Percentiles rank a stretch among this genome's conserved stretches.
These are phyloP conservation scores for Rhagologus leucostigma DNA, from an alignment of 2,113 vertebrate species.

Conservation along the genomic window DNA sequence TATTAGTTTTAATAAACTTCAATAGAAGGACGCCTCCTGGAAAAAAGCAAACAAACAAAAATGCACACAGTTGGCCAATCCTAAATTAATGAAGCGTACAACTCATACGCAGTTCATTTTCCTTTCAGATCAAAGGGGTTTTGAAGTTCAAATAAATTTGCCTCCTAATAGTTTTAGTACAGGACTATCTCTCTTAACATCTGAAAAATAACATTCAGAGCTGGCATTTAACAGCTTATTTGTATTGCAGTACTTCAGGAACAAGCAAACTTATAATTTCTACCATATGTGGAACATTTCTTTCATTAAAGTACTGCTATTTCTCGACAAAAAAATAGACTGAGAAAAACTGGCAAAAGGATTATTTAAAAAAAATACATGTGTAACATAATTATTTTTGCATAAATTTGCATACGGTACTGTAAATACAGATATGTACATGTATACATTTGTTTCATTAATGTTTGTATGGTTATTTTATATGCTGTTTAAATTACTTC, in stretches of 20 bases:
- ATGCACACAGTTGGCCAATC: neutral
- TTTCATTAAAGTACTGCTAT: slow-evolving; percentile 9
- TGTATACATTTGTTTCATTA: neutral
- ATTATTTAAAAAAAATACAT: neutral
- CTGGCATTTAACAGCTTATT: slow-evolving; percentile 55
- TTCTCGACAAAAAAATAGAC: neutral
- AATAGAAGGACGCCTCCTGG: neutral
- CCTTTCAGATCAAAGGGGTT: slow-evolving; percentile 62
- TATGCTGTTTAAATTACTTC: neutral
- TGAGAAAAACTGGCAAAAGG: neutral
- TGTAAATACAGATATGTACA: neutral
- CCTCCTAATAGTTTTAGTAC: slow-evolving; percentile 58
- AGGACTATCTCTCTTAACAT: slow-evolving; percentile 49
- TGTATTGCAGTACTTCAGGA: slow-evolving; percentile 48
- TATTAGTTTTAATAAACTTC: slow-evolving; percentile 64
- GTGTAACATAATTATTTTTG: neutral
- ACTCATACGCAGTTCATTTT: slow-evolving; percentile 47
- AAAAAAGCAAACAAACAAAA: neutral
- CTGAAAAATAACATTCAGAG: slow-evolving; percentile 53
- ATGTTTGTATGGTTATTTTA: neutral
- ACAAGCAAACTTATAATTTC: slow-evolving; percentile 48
- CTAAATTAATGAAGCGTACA: slow-evolving; percentile 36
- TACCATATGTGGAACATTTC: neutral
- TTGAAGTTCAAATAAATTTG: slow-evolving; percentile 58
- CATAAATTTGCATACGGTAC: neutral